phyloP scores from a whole-genome alignment of 2,888 invertebrate genomes.

The Chymomyza caudatula region DNA sequence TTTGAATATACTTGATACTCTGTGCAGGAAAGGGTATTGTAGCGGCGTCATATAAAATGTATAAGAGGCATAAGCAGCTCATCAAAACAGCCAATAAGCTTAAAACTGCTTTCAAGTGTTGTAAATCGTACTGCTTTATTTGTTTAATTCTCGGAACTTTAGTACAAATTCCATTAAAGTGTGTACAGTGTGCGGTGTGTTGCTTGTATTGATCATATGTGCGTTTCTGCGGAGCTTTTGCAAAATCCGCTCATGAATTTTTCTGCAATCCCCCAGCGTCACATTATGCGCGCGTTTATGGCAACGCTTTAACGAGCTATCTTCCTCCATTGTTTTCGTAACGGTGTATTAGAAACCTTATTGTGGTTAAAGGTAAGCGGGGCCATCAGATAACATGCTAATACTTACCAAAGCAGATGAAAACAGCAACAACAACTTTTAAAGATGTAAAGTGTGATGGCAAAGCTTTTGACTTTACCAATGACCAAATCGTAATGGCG shows the following conservation, averaged over 20 bases:
- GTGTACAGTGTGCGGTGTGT: neutral
- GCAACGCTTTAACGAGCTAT: slow-evolving; percentile 39
- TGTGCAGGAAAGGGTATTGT: neutral
- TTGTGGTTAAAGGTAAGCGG: neutral
- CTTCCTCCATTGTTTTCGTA: slow-evolving; percentile 9
- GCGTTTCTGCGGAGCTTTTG: neutral
- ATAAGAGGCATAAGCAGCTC: no score
- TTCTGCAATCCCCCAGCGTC: slow-evolving; percentile 51
- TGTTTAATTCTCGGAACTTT: neutral
- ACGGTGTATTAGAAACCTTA: neutral
- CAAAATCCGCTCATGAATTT: slow-evolving; percentile 40
- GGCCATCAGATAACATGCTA: neutral
- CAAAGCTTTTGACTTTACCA: no score
- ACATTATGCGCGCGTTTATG: slow-evolving; percentile 42
- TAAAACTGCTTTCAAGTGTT: no score
- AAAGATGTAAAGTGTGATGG: no score
- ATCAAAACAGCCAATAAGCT: neutral
- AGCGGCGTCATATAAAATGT: neutral
- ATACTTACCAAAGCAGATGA: neutral
- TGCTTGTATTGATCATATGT: neutral
- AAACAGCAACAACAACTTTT: no score
- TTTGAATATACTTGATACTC: slow-evolving; percentile 33
- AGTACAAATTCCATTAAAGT: neutral
- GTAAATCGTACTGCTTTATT: neutral
- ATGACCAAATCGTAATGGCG: neutral